Evolutionary conservation across 2,888 invertebrate genomes (phyloP).

Genomic region (Apamea monoglypha): DNA sequence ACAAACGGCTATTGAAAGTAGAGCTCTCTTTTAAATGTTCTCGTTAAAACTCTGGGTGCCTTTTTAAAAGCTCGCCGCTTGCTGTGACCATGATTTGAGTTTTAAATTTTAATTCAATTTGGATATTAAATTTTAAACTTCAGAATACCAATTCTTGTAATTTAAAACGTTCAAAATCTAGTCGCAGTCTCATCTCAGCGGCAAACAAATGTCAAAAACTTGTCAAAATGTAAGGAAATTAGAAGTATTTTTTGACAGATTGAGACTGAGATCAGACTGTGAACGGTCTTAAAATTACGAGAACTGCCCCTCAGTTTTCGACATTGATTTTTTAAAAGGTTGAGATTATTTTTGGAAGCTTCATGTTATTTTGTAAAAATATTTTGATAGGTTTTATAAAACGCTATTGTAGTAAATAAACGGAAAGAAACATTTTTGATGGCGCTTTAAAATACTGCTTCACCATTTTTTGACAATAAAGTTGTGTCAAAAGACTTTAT

Average conservation of each 20-base stretch:
- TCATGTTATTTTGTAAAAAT: not conserved
- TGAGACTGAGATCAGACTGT: too few relatives aligned
- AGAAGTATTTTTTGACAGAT: too few relatives aligned
- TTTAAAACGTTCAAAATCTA: too few relatives aligned
- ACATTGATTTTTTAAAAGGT: not conserved
- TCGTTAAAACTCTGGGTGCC: constrained; percentile 56
- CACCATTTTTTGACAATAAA: too few relatives aligned
- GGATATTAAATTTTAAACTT: constrained; percentile 1
- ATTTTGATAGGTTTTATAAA: not conserved
- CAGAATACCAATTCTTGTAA: too few relatives aligned
- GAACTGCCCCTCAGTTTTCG: too few relatives aligned
- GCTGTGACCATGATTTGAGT: constrained; percentile 36
- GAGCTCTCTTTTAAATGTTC: constrained; percentile 59
- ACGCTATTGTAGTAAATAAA: not conserved
- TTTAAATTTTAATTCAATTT: constrained; percentile 22
- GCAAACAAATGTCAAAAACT: too few relatives aligned
- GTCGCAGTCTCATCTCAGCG: too few relatives aligned
- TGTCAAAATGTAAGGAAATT: too few relatives aligned
- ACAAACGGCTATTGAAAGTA: constrained; percentile 45
- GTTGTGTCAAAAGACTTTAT: not conserved
- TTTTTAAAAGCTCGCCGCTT: constrained; percentile 34
- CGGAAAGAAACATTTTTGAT: not conserved
- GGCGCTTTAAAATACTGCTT: not conserved
- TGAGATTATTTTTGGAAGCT: not conserved
- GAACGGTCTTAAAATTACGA: too few relatives aligned